These are phyloP conservation scores for Halesus radiatus DNA, from an alignment of 1,140 invertebrate species.

Conservation along the genomic window DNA sequence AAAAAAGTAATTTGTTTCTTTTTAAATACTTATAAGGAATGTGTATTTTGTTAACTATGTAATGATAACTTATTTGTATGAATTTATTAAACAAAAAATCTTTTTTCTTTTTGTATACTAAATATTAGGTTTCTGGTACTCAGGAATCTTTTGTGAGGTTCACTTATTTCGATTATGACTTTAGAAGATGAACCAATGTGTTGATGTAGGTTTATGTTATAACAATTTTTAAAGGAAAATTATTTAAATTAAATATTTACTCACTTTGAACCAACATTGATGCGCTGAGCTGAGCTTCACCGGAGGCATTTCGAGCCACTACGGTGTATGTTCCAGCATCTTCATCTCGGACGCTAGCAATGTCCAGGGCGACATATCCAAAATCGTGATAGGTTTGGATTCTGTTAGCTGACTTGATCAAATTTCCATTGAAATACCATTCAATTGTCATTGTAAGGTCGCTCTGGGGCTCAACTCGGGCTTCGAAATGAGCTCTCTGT, in stretches of 20 bases:
- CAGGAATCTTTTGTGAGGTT: no score
- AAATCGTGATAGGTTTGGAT: conserved; percentile 96
- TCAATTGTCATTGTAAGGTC: conserved; percentile 90
- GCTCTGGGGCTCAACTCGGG: conserved; percentile 92
- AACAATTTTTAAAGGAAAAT: no score
- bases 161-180: no score
- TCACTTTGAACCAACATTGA: conserved; percentile 91
- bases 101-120: no score
- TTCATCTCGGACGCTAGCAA: conserved; percentile 87
- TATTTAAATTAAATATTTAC: conserved; percentile 56
- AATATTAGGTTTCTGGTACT: no score
- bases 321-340: conserved; percentile 91
- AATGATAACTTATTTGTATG: no score
- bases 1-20: no score
- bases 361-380: conserved; percentile 95
- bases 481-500: conserved; percentile 96
- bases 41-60: no score
- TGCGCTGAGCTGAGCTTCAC: conserved; percentile 85
- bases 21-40: no score
- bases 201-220: no score
- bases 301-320: conserved; percentile 88
- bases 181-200: no score
- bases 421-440: conserved; percentile 92
- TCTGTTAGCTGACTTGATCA: conserved; percentile 86
- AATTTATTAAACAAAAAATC: no score